Base-by-base conservation (phyloP, 2,888 invertebrate genomes). In the Diarsia brunnea region DNA sequence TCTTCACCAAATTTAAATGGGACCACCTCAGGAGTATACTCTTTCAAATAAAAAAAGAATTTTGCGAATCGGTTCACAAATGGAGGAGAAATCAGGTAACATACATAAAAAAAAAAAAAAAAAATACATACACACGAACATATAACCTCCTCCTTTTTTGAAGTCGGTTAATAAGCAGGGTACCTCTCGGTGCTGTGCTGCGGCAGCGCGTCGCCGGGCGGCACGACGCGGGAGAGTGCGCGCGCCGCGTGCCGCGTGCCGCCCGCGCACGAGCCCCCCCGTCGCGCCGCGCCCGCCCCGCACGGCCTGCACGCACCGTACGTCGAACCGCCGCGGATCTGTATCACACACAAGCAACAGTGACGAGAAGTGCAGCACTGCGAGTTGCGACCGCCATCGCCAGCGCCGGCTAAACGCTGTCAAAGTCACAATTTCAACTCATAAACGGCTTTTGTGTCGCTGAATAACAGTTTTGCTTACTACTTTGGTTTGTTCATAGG, bases 171-270 rank as follows among this genome's bases (percentile, higher is more conserved):
- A n/a, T n/a, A 47, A 31, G 21, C 8, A n/a, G 19, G 45, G 12
- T 68, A 92, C 92, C 91, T 91, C 69, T 92, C 90, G 0, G 90
- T 89, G 73, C 90, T 78, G 67, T 80, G 84, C 14, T 77, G 69
- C 2, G 72, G 69, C 71, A 45, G 21, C 5, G 73, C 78, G 24
- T 80, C 77, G 24, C 61, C 43, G 19, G 92, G 92, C 68, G 91
- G 71, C 84, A 89, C 38, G 0, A 91, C 87, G 65, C 85, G 83
- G 66, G 89, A 82, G 10, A 90, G 85, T 79, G 21, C 86, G 86
- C 63, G 73, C 43, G 38, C 69, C 75, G 79, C 63, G 70, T 55
- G 73, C 10, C 67, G 60, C 76, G 73, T 24, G 61, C 70, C 72
- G 45, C 70, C 60, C 55, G 4, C 65, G 31, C 63, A 24, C 61